Percentiles rank a stretch among this genome's conserved stretches.
These are phyloP conservation scores for Drosophila watanabei DNA, from an alignment of 1,140 invertebrate species.

Conservation along the genomic window DNA sequence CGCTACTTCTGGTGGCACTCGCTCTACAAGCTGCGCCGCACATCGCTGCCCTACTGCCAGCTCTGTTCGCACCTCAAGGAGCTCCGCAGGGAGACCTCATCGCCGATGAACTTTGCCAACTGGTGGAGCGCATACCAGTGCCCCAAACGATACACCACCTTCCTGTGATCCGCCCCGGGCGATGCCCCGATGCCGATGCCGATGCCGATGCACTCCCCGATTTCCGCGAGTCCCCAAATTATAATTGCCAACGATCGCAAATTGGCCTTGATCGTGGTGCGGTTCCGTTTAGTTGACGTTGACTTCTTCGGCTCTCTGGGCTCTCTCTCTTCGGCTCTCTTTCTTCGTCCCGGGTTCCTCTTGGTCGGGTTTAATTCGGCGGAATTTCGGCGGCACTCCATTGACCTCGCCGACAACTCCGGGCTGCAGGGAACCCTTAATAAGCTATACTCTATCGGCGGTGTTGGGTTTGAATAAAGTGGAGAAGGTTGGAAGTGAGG, in stretches of 20 bases:
- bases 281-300: constrained; percentile 32
- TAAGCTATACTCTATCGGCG: constrained; percentile 41
- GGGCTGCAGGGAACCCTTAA: constrained; percentile 20
- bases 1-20: constrained; percentile 59
- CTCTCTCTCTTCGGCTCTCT: no score
- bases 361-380: constrained; percentile 62
- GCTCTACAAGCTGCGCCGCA: constrained; percentile 37
- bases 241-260: constrained; percentile 71
- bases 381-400: constrained; percentile 75
- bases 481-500: neutral
- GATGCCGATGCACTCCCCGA: neutral
- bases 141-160: constrained; percentile 23
- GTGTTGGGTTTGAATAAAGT: neutral
- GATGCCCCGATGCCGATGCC: no score
- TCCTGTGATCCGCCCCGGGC: constrained; percentile 1
- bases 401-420: constrained; percentile 61
- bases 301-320: constrained; percentile 15
- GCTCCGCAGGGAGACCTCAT: neutral
- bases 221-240: constrained; percentile 31
- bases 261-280: constrained; percentile 56
- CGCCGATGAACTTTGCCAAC: constrained; percentile 11
- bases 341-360: neutral
- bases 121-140: constrained; percentile 64
- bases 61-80: constrained; percentile 33
- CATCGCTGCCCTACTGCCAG: constrained; percentile 39